A percentile compares a stretch with the other conserved stretches of the same genome.
Evolutionary conservation across 1,140 invertebrate species (phyloP).

Genomic region (Dinothrombium tinctorium): DNA sequence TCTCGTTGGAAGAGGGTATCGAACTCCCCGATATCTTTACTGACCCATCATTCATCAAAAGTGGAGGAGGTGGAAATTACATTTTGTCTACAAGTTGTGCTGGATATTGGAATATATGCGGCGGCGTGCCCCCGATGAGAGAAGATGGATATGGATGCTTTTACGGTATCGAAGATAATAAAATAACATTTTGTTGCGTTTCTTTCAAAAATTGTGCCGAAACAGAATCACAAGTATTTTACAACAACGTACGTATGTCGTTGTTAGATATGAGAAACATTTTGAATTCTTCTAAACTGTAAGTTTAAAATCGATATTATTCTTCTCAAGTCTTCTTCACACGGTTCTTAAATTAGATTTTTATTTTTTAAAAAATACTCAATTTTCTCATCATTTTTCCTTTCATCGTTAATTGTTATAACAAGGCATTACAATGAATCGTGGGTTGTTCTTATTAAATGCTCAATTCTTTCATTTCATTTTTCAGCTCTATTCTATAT

Average conservation of each 20-base stretch:
- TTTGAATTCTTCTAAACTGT: constrained; percentile 2
- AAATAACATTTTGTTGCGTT: constrained; percentile 20
- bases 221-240: constrained; percentile 18
- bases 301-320: too few relatives aligned
- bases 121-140: constrained; percentile 34
- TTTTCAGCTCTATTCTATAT: too few relatives aligned
- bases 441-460: too few relatives aligned
- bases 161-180: constrained; percentile 26
- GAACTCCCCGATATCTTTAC: constrained; percentile 28
- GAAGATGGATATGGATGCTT: constrained; percentile 35
- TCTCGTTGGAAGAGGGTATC: constrained; percentile 26
- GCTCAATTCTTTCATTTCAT: too few relatives aligned
- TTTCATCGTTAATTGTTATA: too few relatives aligned
- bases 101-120: constrained; percentile 31
- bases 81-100: constrained; percentile 33
- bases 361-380: too few relatives aligned
- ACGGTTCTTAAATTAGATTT: too few relatives aligned
- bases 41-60: constrained; percentile 30
- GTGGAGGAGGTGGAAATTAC: constrained; percentile 36
- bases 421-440: too few relatives aligned
- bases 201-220: constrained; percentile 19
- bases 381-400: too few relatives aligned
- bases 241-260: constrained; percentile 11
- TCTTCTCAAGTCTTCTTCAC: too few relatives aligned
- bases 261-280: constrained; percentile 17